These are phyloP conservation scores for Trimorus sp. DNA, from an alignment of 2,888 invertebrate species.

Conservation along the genomic window DNA sequence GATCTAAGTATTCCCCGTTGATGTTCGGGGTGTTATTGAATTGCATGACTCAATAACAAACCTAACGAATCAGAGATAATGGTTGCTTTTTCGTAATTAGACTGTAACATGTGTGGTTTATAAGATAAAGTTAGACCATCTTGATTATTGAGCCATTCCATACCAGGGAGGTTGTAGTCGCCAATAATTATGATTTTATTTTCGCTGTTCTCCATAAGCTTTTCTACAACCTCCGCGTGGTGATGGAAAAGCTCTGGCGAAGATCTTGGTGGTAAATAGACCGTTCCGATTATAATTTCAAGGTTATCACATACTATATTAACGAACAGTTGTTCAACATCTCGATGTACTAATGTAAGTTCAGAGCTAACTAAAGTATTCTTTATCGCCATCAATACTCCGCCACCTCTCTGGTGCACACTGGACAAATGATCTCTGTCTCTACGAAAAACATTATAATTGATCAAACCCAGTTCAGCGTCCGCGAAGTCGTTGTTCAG, in stretches of 20 bases:
- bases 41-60: no score
- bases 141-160: background rate
- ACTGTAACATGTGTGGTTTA: background rate
- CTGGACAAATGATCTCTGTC: background rate
- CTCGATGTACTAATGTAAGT: background rate
- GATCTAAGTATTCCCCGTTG: background rate
- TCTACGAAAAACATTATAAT: conserved; percentile 6
- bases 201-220: background rate
- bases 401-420: background rate
- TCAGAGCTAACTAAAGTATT: background rate
- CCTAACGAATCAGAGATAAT: conserved; percentile 4
- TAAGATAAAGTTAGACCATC: background rate
- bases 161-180: conserved; percentile 22
- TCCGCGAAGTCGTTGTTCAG: background rate
- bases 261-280: conserved; percentile 15
- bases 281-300: conserved; percentile 10
- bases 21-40: background rate
- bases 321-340: conserved; percentile 3
- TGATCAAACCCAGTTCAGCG: background rate
- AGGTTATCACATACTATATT: background rate
- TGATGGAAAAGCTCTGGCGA: background rate
- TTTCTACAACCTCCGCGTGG: conserved; percentile 12
- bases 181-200: conserved; percentile 1
- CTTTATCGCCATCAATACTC: conserved; percentile 6
- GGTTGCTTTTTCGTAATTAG: background rate